A percentile compares a stretch with the other conserved stretches of the same genome.
Conservation (phyloP, 2,797 vertebrate genomes). For the Tinamus major region DNA sequence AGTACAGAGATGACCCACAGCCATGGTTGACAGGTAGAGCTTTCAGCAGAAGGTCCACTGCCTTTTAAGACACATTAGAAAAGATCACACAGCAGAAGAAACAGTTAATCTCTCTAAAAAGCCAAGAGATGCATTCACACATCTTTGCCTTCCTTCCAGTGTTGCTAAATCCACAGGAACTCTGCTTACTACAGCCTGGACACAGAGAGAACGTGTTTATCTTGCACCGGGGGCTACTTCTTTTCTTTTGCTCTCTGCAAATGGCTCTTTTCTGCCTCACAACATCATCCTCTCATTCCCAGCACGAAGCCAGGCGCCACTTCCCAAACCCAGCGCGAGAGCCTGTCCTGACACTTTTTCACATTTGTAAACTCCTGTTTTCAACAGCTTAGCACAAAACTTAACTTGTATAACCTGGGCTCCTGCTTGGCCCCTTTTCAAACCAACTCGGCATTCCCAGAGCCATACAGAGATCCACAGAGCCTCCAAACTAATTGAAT, state of each 20-base stretch:
- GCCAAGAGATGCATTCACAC: not conserved
- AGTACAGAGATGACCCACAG: not conserved
- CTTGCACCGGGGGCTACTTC: not conserved
- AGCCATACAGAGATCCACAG: constrained; percentile 1
- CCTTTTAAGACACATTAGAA: rapidly evolving
- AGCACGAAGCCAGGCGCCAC: not conserved
- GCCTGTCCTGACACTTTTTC: not conserved
- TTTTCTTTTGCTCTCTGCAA: not conserved
- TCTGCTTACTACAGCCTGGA: not conserved
- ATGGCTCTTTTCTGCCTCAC: not conserved
- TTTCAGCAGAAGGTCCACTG: not conserved
- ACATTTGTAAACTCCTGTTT: not conserved
- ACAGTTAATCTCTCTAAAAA: not conserved
- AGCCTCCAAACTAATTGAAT: constrained; percentile 65
- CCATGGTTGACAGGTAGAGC: rapidly evolving
- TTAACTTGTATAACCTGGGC: not conserved
- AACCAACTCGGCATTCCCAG: constrained; percentile 42
- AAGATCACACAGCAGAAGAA: not conserved
- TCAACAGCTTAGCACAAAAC: not conserved
- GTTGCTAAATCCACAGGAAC: not conserved
- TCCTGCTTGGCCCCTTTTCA: constrained; percentile 69
- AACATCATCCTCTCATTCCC: not conserved
- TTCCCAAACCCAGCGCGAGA: not conserved
- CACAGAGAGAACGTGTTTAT: not conserved
- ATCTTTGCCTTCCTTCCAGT: not conserved